A percentile compares a stretch with the other conserved stretches of the same genome.
phyloP scores from a whole-genome alignment of 2,113 vertebrate species.

The Poeciliopsis occidentalis region DNA sequence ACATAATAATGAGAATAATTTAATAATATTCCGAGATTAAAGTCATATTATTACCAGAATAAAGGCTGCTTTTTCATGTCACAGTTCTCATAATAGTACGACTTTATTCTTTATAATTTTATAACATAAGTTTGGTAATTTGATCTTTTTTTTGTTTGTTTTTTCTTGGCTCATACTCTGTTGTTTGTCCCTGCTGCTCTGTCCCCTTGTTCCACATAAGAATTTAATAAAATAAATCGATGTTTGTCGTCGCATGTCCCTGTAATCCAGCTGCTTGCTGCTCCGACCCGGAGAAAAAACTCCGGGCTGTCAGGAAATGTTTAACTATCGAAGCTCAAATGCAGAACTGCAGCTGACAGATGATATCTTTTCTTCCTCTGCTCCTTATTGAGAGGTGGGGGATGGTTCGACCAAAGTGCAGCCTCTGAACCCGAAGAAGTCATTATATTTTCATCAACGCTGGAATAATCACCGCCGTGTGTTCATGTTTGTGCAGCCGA shows the following conservation, averaged over 20 bases:
- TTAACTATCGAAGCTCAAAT: background rate
- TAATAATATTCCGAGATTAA: no score
- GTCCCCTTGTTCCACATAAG: background rate
- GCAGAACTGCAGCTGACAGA: background rate
- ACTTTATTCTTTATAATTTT: no score
- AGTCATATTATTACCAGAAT: no score
- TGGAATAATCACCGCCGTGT: constrained; percentile 21
- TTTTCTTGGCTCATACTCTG: no score
- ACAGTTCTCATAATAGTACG: no score
- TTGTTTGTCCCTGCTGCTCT: background rate
- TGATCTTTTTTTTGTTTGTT: no score
- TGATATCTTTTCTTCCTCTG: background rate
- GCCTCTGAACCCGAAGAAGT: constrained; percentile 12
- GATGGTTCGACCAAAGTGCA: background rate
- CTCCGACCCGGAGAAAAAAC: constrained; percentile 7
- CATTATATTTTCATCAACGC: background rate
- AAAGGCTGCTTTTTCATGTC: no score
- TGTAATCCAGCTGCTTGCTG: background rate
- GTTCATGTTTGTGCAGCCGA: constrained; percentile 13
- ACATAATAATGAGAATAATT: no score
- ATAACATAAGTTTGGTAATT: no score
- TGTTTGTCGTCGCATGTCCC: background rate
- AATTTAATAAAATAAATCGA: background rate
- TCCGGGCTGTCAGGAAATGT: background rate
- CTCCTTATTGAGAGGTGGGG: no score